A percentile compares a stretch with the other conserved stretches of the same genome.
phyloP scores from a whole-genome alignment of 92 coral and sea anemone species.

The Desmophyllum pertusum region DNA sequence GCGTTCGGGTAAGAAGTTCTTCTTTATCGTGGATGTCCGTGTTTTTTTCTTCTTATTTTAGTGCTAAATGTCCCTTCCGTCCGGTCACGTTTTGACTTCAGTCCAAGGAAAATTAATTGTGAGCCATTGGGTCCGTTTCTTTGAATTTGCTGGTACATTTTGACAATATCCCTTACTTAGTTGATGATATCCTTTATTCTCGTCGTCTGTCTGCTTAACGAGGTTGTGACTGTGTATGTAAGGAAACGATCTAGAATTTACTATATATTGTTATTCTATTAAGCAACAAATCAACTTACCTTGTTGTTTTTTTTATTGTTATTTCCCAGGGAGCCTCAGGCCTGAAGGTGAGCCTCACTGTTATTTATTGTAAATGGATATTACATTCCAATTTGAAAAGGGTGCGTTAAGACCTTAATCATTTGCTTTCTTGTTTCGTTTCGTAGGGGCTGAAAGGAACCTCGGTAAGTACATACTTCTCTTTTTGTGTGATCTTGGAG shows the following conservation, averaged over 20 bases:
- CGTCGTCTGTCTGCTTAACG: no score
- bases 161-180: neutral
- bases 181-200: no score
- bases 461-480: slow-evolving; percentile 19
- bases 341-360: slow-evolving; percentile 48
- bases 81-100: no score
- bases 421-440: neutral
- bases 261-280: no score
- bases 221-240: no score
- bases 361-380: neutral
- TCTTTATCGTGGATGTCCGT: neutral
- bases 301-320: neutral
- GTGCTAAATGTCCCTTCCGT: neutral
- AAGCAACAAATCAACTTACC: neutral
- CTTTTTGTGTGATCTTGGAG: no score
- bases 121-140: no score
- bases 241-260: no score
- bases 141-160: neutral
- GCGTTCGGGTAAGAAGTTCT: slow-evolving; percentile 35
- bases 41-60: neutral
- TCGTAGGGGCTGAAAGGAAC: slow-evolving; percentile 16
- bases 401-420: neutral
- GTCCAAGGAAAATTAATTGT: no score
- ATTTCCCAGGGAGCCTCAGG: slow-evolving; percentile 49
- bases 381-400: neutral